phyloP scores from a whole-genome alignment of 1,140 invertebrate species.

The Phocides pigmalion region DNA sequence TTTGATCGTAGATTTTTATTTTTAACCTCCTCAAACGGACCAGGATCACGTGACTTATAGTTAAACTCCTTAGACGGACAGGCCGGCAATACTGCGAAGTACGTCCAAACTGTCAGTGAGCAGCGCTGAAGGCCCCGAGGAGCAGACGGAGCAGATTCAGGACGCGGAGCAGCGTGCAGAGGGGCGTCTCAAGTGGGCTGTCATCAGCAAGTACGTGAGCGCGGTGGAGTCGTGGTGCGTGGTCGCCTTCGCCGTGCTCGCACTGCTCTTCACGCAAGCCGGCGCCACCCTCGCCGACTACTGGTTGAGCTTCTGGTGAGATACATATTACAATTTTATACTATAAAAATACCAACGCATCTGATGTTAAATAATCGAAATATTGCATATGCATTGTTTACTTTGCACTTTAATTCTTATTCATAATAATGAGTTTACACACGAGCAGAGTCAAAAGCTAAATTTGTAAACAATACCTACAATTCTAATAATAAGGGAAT shows the following conservation, averaged over 20 bases:
- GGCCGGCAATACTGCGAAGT: conserved; percentile 47
- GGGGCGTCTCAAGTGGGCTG: conserved; percentile 84
- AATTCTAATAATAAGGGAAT: background rate
- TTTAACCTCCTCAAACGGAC: no score
- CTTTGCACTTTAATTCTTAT: no score
- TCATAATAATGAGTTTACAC: no score
- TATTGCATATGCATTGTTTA: no score
- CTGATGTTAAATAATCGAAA: no score
- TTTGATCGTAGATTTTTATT: no score
- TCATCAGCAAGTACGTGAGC: conserved; percentile 87
- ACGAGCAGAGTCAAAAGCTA: no score
- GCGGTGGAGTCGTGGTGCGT: conserved; percentile 86
- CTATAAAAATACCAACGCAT: no score
- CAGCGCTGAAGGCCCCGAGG: conserved; percentile 62
- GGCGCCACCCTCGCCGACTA: conserved; percentile 90
- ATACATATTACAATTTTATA: no score
- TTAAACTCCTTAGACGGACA: conserved; percentile 30
- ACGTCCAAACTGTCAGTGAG: conserved; percentile 63
- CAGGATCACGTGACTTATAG: background rate
- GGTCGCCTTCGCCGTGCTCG: conserved; percentile 84
- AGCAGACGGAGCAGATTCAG: conserved; percentile 66
- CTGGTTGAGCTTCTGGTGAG: conserved; percentile 91
- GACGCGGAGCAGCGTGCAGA: conserved; percentile 82
- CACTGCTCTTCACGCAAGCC: conserved; percentile 88
- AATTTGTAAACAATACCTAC: background rate